Percentiles rank a stretch among this genome's conserved stretches.
phyloP scores from a whole-genome alignment of 2,888 invertebrate genomes.

The Drosophila nr. medialis region DNA sequence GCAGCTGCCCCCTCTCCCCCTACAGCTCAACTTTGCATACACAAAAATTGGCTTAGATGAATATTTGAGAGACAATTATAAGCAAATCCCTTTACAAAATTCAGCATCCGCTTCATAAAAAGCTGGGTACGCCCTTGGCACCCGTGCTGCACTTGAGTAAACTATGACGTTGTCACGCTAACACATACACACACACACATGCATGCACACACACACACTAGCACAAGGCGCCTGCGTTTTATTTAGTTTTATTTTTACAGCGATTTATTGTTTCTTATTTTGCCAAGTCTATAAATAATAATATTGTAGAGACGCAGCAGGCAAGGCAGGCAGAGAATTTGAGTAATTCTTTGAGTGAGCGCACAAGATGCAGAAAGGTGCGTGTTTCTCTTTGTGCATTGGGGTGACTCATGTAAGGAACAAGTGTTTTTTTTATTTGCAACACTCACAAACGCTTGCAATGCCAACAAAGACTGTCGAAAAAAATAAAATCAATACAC shows the following conservation, averaged over 20 bases:
- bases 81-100: background rate
- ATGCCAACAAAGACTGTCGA: conserved; percentile 19
- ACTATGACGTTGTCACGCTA: conserved; percentile 44
- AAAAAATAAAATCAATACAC: conserved; percentile 61
- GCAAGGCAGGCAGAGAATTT: conserved; percentile 32
- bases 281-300: conserved; percentile 69
- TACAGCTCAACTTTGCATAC: background rate
- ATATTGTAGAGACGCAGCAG: conserved; percentile 25
- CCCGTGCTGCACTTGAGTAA: conserved; percentile 44
- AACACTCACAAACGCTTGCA: conserved; percentile 6
- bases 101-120: background rate
- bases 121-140: background rate
- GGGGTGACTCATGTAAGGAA: conserved; percentile 69
- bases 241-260: conserved; percentile 50
- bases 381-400: conserved; percentile 55
- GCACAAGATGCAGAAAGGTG: conserved; percentile 49
- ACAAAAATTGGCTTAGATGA: background rate
- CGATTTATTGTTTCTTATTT: conserved; percentile 61
- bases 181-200: conserved; percentile 8
- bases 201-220: background rate
- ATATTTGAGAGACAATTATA: background rate
- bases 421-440: conserved; percentile 36
- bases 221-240: conserved; percentile 10
- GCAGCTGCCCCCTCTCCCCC: background rate
- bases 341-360: conserved; percentile 13